A percentile compares a stretch with the other conserved stretches of the same genome.
Evolutionary conservation across 92 coral and sea anemone species (phyloP).

Genomic region (Porites lobata): DNA sequence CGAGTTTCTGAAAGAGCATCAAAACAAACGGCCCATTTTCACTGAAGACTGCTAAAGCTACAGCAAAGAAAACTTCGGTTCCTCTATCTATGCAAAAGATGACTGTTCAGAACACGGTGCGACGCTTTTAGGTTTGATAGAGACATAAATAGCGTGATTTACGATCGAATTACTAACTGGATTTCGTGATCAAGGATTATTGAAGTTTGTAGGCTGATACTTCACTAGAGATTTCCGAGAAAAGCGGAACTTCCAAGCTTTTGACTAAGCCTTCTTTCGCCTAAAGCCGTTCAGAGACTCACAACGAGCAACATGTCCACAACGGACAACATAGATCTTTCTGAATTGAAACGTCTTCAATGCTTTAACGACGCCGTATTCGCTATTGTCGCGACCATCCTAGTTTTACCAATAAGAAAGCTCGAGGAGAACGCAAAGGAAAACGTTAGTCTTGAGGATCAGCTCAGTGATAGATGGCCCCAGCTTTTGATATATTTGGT

Average conservation of each 20-base stretch:
- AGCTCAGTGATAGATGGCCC: conserved; percentile 79
- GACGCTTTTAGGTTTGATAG: no score
- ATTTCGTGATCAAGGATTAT: background rate
- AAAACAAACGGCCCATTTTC: no score
- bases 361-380: conserved; percentile 97
- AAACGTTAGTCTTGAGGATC: conserved; percentile 62
- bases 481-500: conserved; percentile 83
- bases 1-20: no score
- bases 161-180: no score
- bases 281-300: background rate
- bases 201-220: background rate
- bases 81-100: no score
- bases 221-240: background rate
- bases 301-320: conserved; percentile 39
- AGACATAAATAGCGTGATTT: no score
- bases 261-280: background rate
- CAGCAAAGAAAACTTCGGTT: no score
- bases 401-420: conserved; percentile 91
- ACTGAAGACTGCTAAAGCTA: no score
- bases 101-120: no score
- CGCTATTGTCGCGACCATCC: conserved; percentile 95
- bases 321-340: conserved; percentile 74
- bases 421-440: conserved; percentile 57
- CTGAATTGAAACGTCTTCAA: conserved; percentile 89
- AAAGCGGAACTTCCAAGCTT: background rate